phyloP scores from a whole-genome alignment of 2,797 vertebrate genomes.

The Hippoglossus hippoglossus region DNA sequence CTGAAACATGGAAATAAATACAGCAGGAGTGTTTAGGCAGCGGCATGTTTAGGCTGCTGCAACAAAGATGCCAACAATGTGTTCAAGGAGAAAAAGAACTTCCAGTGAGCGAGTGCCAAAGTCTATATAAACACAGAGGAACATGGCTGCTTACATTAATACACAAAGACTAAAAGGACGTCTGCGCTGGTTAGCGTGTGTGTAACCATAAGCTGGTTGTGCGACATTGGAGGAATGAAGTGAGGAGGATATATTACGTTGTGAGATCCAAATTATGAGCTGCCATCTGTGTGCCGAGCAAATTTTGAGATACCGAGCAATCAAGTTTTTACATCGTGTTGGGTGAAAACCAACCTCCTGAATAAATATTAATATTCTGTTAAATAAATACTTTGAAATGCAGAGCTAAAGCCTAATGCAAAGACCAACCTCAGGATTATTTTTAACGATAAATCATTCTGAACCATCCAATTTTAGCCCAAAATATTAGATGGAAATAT shows the following conservation, averaged over 20 bases:
- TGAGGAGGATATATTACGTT: conserved; percentile 14
- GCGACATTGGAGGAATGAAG: conserved; percentile 10
- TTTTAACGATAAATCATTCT: not conserved
- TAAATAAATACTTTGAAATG: conserved; percentile 25
- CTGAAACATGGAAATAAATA: conserved; percentile 61
- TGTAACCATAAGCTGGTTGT: conserved; percentile 22
- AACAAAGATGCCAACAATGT: conserved; percentile 52
- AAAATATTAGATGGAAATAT: not conserved
- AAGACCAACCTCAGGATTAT: not conserved
- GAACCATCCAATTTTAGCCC: conserved; percentile 7
- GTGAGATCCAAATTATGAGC: conserved; percentile 30
- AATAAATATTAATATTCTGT: conserved; percentile 32
- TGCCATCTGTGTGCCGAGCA: conserved; percentile 31
- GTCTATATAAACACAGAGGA: conserved; percentile 53
- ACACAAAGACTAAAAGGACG: conserved; percentile 28
- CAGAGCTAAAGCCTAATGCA: conserved; percentile 20
- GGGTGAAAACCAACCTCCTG: conserved; percentile 9
- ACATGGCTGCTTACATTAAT: conserved; percentile 31
- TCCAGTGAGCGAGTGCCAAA: conserved; percentile 45
- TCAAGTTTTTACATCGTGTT: conserved; percentile 19
- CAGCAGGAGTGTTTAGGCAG: conserved; percentile 36
- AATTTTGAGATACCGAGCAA: conserved; percentile 32
- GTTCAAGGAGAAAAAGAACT: conserved; percentile 55
- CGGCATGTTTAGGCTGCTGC: conserved; percentile 44
- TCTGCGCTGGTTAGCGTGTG: conserved; percentile 29